These are phyloP conservation scores for Eupleurogrammus muticus DNA, from an alignment of 2,797 vertebrate genomes.

Conservation along the genomic window DNA sequence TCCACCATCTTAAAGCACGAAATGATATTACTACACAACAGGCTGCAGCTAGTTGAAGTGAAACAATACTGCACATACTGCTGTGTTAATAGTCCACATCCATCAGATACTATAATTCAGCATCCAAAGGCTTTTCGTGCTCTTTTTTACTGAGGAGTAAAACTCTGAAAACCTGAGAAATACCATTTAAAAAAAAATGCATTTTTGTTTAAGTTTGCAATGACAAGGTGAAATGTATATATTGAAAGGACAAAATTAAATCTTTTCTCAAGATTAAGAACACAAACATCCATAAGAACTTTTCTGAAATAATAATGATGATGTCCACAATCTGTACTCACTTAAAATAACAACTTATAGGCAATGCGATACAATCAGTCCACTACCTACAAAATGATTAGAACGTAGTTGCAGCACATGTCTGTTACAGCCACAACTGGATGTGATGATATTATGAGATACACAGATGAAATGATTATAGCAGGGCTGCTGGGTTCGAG, in stretches of 20 bases:
- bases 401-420: no score
- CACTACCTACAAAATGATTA: not conserved
- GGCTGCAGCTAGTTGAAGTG: constrained; percentile 37
- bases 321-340: not conserved
- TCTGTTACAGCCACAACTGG: not conserved
- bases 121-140: constrained; percentile 4
- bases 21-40: constrained; percentile 46
- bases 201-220: not conserved
- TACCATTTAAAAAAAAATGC: not conserved
- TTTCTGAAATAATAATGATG: not conserved
- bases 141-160: not conserved
- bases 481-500: not conserved
- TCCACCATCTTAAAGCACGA: constrained; percentile 13
- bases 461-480: not conserved
- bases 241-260: not conserved
- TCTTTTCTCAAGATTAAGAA: no score
- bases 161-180: not conserved
- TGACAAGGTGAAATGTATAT: not conserved
- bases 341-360: no score
- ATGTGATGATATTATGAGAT: not conserved
- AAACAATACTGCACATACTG: not conserved
- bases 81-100: not conserved
- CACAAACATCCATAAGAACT: no score
- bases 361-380: not conserved
- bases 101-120: not conserved